These are phyloP conservation scores for Xenotilapia caudafasciata DNA, from an alignment of 2,113 vertebrate species.

Conservation along the genomic window DNA sequence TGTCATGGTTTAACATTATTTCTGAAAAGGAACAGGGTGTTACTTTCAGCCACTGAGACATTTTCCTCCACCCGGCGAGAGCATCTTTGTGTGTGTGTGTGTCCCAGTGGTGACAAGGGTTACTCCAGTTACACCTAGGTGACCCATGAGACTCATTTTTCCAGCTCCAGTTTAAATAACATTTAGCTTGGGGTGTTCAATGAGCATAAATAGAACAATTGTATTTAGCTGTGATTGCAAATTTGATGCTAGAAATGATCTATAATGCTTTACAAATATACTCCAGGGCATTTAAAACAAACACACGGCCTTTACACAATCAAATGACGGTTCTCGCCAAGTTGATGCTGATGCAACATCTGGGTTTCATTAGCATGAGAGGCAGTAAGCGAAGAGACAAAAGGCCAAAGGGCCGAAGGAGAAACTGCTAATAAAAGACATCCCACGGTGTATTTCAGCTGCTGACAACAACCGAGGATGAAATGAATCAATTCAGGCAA, in stretches of 20 bases:
- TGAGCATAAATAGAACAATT: background rate
- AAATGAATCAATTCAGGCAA: background rate
- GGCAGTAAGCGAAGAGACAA: background rate
- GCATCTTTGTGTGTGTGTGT: background rate
- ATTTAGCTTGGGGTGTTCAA: background rate
- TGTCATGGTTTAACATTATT: background rate
- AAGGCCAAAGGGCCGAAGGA: background rate
- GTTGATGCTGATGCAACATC: background rate
- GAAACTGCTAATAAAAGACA: slow-evolving; percentile 18
- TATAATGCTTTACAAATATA: background rate
- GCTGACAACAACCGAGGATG: slow-evolving; percentile 3
- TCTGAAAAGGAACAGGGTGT: background rate
- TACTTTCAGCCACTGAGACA: background rate
- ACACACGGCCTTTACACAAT: background rate
- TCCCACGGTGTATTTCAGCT: background rate
- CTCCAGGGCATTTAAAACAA: background rate
- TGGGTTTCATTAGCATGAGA: slow-evolving; percentile 18
- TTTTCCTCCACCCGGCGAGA: background rate
- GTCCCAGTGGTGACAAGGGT: background rate
- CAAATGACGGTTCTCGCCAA: background rate
- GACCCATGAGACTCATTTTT: background rate
- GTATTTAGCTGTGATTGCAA: background rate
- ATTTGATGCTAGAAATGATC: background rate
- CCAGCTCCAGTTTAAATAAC: background rate
- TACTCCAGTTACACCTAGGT: background rate